These are phyloP conservation scores for Mungos mungo DNA, from an alignment of 2,113 vertebrate genomes.

Conservation along the genomic window DNA sequence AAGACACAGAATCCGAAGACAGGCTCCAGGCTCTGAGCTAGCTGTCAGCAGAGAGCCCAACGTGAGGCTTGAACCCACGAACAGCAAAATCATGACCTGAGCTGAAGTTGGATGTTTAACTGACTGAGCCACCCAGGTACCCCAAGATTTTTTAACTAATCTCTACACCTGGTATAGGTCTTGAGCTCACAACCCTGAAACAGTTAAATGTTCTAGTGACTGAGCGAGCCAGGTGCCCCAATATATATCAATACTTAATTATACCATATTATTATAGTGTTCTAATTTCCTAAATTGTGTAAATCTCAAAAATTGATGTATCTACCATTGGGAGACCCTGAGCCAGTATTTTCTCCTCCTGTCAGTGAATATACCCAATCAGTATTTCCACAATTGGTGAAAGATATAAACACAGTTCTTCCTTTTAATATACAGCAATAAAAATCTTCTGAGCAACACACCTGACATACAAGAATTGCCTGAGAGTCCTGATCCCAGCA, in stretches of 20 bases:
- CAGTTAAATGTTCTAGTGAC: background rate
- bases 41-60: no score
- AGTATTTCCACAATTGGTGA: background rate
- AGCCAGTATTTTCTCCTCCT: background rate
- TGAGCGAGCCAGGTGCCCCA: background rate
- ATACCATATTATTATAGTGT: background rate
- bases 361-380: background rate
- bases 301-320: conserved; percentile 7
- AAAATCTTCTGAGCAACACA: background rate
- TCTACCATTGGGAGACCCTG: background rate
- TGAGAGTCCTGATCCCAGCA: background rate
- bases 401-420: background rate
- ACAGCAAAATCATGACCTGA: no score
- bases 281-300: background rate
- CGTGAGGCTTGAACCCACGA: no score
- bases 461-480: background rate
- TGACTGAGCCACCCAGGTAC: no score
- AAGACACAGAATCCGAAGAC: no score
- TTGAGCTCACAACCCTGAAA: background rate
- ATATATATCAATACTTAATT: background rate
- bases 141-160: background rate
- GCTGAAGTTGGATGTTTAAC: no score
- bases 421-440: background rate
- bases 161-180: background rate
- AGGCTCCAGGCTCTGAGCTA: no score